Evolutionary conservation across 92 coral and sea anemone genomes (phyloP), one percentile per base, ranked within the genome.

Genomic region (Epizoanthus stellaris): DNA sequence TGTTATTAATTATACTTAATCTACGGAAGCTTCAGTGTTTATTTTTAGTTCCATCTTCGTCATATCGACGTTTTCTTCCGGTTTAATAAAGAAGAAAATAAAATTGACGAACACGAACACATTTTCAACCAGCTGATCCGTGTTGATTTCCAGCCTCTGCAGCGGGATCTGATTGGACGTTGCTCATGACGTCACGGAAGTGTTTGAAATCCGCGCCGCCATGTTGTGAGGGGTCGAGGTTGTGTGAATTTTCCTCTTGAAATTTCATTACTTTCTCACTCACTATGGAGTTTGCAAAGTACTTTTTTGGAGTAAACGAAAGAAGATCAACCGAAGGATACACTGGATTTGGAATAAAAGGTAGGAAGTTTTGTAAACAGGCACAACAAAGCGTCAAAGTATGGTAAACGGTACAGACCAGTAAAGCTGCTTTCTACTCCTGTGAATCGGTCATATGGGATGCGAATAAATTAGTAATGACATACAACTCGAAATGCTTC

Each of bases 251-350:
- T 61, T 57, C 34, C 77, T 73, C 68, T 85, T 66, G 80, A 85
- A 68, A 80, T 69, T 90, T 75, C 65, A 70, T 14, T 25, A 80
- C 49, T 58, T 79, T 86, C 71, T 79, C 67, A 69, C 81, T 79
- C 20, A 89, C 85, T 60, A 93, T 93, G 97, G 97, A 93, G 82
- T 87, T 93, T 62, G 87, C 97, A 52, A 93, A 85, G 90, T 92
- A 91, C 49, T 88, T 93, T 49, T 93, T 93, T 79, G 82, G 95
- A 43, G 70, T 88, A 73, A 93, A 92, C 76, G 95, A 93, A 59
- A 85, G 93, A 60, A 73, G 91, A 80, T 74, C 90, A n/a, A 79
- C 86, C 72, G 93, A 90, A 49, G 97, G 95, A 67, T 93, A 93
- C 89, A 87, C 93, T 53, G 90, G 93, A 81, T 85, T 82, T 34